Conservation (phyloP, 2,888 invertebrate genomes). For the Rhopalosiphum nymphaeae region DNA sequence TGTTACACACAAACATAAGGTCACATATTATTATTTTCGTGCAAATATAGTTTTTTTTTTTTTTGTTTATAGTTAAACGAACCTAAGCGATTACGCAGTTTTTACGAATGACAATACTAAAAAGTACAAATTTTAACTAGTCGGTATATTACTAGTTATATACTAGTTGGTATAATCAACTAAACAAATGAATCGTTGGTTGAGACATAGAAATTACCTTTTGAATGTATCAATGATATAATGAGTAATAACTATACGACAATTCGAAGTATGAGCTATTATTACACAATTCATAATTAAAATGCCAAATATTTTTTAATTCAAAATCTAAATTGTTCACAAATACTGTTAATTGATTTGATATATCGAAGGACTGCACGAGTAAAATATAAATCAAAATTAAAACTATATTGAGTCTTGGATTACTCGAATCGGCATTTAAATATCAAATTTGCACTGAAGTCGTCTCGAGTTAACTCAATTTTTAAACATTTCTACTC, state of each 20-base stretch:
- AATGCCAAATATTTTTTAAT: neutral
- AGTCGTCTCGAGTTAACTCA: neutral
- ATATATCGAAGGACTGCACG: neutral
- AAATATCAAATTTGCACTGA: neutral
- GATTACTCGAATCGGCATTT: neutral
- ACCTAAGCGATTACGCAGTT: neutral
- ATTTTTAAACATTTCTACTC: neutral
- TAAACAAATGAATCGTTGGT: neutral
- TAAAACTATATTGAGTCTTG: neutral
- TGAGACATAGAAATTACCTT: neutral
- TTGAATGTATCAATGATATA: neutral
- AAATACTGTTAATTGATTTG: neutral
- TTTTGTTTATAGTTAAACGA: neutral
- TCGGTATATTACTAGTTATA: no score
- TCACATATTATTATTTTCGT: neutral
- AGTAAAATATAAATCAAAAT: neutral
- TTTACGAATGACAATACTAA: neutral
- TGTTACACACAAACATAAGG: constrained; percentile 67
- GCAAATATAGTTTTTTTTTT: neutral
- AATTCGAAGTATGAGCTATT: neutral
- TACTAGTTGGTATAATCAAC: neutral
- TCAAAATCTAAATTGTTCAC: neutral
- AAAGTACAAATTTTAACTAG: neutral
- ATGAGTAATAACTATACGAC: neutral
- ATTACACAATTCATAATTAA: neutral